Evolutionary conservation across 2,888 invertebrate genomes (phyloP).

Genomic region (Patella caerulea): DNA sequence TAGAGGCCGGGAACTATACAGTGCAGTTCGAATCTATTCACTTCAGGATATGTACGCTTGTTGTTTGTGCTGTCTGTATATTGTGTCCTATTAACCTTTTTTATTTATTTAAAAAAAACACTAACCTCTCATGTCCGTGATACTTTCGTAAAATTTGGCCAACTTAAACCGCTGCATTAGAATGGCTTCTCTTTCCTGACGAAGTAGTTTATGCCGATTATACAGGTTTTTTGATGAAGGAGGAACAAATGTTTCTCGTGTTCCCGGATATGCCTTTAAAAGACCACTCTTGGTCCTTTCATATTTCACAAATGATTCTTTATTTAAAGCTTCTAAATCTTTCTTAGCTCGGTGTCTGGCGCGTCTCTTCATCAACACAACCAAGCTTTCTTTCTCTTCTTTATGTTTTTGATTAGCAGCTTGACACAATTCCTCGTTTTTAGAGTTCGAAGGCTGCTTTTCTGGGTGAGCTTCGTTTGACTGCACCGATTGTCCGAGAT

Average conservation of each 20-base stretch:
- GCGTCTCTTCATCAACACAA: background rate
- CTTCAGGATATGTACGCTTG: too few species aligned
- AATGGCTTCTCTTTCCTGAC: background rate
- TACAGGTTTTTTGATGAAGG: background rate
- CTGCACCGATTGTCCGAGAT: too few species aligned
- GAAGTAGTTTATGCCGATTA: background rate
- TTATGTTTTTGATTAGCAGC: background rate
- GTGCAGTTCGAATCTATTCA: too few species aligned
- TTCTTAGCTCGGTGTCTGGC: background rate
- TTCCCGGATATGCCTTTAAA: background rate
- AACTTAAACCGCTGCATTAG: background rate
- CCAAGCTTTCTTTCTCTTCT: background rate
- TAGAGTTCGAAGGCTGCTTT: background rate
- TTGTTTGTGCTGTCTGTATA: too few species aligned
- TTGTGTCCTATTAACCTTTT: too few species aligned
- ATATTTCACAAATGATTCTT: slow-evolving; percentile 5
- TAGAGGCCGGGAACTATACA: too few species aligned
- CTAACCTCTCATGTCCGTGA: background rate
- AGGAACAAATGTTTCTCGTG: background rate
- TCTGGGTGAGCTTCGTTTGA: too few species aligned
- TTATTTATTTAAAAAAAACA: background rate
- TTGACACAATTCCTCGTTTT: background rate
- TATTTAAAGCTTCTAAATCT: background rate
- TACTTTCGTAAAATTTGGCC: background rate
- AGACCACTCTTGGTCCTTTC: background rate